Evolutionary conservation across 2,888 invertebrate species (phyloP).

Genomic region (Phortica okadai): DNA sequence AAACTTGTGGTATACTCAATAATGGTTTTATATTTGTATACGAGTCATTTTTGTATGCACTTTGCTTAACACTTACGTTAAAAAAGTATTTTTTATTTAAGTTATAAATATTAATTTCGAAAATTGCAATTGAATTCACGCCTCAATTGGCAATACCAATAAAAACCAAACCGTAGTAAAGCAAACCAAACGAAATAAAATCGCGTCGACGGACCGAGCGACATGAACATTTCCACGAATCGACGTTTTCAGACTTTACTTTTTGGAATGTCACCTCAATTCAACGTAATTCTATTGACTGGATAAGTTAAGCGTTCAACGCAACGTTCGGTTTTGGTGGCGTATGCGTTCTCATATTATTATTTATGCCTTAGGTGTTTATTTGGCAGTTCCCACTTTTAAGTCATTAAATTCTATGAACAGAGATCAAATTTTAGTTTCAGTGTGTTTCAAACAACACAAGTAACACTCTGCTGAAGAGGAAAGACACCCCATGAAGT

Average conservation of each 20-base stretch:
- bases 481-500: no score
- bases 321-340: background rate
- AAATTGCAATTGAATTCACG: constrained; percentile 66
- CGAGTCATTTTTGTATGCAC: no score
- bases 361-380: background rate
- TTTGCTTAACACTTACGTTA: constrained; percentile 68
- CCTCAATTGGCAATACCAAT: constrained; percentile 63
- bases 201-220: background rate
- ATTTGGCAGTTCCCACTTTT: background rate
- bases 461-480: no score
- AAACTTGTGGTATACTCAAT: no score
- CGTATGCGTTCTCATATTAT: background rate
- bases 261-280: no score
- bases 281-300: no score
- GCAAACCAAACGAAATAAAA: background rate
- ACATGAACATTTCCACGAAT: background rate
- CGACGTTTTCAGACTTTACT: no score
- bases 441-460: background rate
- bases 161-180: background rate
- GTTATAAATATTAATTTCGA: constrained; percentile 64
- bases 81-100: constrained; percentile 52
- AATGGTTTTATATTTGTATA: no score
- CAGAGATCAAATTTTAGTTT: constrained; percentile 29
- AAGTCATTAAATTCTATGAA: constrained; percentile 33
- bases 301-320: no score